A percentile compares a stretch with the other conserved stretches of the same genome.
phyloP scores from a whole-genome alignment of 2,797 vertebrate species.

The Hipposideros larvatus region DNA sequence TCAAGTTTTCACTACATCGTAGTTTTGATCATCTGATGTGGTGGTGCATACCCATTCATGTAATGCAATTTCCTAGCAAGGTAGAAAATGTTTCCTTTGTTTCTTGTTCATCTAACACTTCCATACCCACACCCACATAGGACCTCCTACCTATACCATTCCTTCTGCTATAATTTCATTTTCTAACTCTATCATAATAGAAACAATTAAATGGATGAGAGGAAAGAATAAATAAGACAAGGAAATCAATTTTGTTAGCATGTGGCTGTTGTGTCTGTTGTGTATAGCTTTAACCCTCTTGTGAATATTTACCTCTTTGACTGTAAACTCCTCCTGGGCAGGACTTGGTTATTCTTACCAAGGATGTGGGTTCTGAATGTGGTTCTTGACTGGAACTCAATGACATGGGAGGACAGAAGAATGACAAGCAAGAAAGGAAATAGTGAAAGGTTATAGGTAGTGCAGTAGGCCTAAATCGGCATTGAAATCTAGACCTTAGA shows the following conservation, averaged over 20 bases:
- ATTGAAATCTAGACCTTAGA: not conserved
- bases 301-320: not conserved
- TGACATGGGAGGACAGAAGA: not conserved
- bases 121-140: rapidly evolving
- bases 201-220: not conserved
- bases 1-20: not conserved
- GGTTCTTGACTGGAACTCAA: not conserved
- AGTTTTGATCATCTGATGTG: not conserved
- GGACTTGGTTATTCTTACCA: not conserved
- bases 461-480: not conserved
- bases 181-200: not conserved
- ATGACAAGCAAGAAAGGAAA: not conserved
- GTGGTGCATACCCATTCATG: not conserved
- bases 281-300: not conserved
- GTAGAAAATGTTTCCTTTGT: not conserved
- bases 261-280: not conserved
- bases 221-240: not conserved
- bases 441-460: not conserved
- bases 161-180: not conserved
- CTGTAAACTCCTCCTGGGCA: not conserved
- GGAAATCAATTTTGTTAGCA: not conserved
- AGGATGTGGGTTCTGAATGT: not conserved
- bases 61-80: not conserved
- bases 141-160: not conserved
- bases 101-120: not conserved